These are phyloP conservation scores for Cyprinodon variegatus DNA, from an alignment of 2,113 vertebrate genomes.

Conservation along the genomic window DNA sequence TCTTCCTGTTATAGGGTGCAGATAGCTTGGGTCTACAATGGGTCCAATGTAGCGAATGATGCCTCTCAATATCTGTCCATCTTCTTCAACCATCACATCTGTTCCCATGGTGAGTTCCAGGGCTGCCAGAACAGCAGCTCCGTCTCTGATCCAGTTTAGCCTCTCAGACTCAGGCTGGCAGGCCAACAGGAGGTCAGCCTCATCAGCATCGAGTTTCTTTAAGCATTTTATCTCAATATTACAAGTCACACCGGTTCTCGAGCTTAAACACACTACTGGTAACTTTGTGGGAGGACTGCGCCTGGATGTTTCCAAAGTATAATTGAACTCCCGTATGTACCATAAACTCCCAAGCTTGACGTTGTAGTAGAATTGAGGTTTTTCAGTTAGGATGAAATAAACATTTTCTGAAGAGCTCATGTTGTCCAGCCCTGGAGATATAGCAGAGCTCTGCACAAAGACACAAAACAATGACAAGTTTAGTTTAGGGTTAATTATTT, in stretches of 20 bases:
- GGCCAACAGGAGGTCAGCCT: slow-evolving; percentile 72
- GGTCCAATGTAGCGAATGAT: slow-evolving; percentile 79
- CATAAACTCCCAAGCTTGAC: slow-evolving; percentile 71
- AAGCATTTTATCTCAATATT: background rate
- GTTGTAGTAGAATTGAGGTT: accelerated
- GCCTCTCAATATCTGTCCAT: slow-evolving; percentile 60
- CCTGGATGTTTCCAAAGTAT: background rate
- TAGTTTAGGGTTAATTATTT: background rate
- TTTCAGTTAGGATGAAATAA: slow-evolving; percentile 80
- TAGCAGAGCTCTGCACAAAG: background rate
- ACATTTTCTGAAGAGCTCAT: slow-evolving; percentile 29
- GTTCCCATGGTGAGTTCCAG: slow-evolving; percentile 22
- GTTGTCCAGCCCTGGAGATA: background rate
- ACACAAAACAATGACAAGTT: slow-evolving; percentile 7
- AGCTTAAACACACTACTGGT: slow-evolving; percentile 15
- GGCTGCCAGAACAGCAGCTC: slow-evolving; percentile 57
- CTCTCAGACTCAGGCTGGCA: slow-evolving; percentile 64
- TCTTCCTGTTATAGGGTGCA: slow-evolving; percentile 12
- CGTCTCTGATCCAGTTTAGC: slow-evolving; percentile 68
- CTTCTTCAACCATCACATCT: slow-evolving; percentile 67
- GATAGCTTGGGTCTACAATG: accelerated
- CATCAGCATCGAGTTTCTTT: slow-evolving; percentile 31
- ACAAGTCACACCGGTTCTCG: accelerated
- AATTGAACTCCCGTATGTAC: slow-evolving; percentile 42
- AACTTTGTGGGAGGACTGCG: background rate